Evolutionary conservation across 2,888 invertebrate species (phyloP).

Genomic region (Desoria tigrina): DNA sequence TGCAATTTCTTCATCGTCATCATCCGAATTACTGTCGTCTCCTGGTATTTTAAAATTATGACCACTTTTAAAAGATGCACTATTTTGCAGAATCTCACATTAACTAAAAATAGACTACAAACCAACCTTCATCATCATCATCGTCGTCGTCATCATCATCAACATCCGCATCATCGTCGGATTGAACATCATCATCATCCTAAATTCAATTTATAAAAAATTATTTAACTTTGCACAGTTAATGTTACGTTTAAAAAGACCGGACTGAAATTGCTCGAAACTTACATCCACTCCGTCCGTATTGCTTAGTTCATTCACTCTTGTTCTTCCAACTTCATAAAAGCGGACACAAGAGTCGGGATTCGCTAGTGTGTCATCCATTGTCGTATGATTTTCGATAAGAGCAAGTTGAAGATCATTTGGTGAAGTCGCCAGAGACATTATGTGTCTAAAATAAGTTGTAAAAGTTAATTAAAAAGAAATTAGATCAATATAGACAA

Average conservation of each 20-base stretch:
- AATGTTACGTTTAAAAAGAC: background rate
- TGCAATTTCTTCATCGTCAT: constrained; percentile 16
- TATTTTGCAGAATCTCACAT: too few species aligned
- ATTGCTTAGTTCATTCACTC: constrained; percentile 86
- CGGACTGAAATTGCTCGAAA: background rate
- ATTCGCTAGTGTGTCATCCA: constrained; percentile 74
- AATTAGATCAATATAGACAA: constrained; percentile 6
- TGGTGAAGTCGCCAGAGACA: constrained; percentile 40
- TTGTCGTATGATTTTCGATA: constrained; percentile 73
- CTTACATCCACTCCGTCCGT: constrained; percentile 58
- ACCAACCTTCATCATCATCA: constrained; percentile 56
- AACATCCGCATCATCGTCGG: constrained; percentile 64
- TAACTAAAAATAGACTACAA: constrained; percentile 6
- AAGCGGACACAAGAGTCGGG: constrained; percentile 87
- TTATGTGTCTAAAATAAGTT: constrained; percentile 24
- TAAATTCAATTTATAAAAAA: constrained; percentile 3
- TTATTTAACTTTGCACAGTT: background rate
- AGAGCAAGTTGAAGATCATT: constrained; percentile 71
- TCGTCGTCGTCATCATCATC: constrained; percentile 61
- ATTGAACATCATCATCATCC: constrained; percentile 47
- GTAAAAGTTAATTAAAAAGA: too few species aligned
- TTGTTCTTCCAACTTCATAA: constrained; percentile 86
- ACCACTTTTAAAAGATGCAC: background rate
- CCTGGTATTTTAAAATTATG: background rate
- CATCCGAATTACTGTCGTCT: constrained; percentile 10